phyloP scores from a whole-genome alignment of 1,140 invertebrate species.

The Sesamia nonagrioides region DNA sequence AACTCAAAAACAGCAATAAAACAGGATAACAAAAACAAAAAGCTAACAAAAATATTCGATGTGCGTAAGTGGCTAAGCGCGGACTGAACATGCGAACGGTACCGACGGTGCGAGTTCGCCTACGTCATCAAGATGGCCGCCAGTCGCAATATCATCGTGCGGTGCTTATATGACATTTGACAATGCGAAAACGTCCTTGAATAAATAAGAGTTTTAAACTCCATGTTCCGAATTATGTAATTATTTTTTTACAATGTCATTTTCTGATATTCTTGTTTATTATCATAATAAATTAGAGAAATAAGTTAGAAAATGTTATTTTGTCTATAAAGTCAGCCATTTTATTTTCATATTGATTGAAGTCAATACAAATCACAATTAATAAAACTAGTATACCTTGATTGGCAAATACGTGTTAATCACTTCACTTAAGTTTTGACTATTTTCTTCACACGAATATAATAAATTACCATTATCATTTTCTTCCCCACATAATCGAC shows the following conservation, averaged over 20 bases:
- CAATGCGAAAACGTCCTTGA: background rate
- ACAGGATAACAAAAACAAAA: no score
- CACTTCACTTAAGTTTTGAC: conserved; percentile 89
- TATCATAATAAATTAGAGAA: conserved; percentile 25
- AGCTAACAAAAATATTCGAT: no score
- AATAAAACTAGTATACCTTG: conserved; percentile 88
- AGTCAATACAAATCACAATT: conserved; percentile 90
- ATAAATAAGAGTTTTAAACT: background rate
- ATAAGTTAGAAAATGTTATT: conserved; percentile 75
- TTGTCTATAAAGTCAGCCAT: conserved; percentile 70
- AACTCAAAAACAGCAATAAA: no score
- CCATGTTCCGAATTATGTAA: background rate
- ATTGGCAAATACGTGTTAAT: conserved; percentile 92
- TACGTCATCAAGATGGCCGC: no score
- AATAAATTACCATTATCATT: conserved; percentile 90
- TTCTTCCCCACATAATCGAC: conserved; percentile 91
- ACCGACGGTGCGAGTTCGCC: no score
- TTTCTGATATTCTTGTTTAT: background rate
- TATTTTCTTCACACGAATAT: conserved; percentile 88
- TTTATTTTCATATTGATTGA: conserved; percentile 73
- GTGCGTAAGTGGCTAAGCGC: no score
- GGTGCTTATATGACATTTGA: conserved; percentile 16
- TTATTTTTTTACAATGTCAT: background rate
- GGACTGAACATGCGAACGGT: no score
- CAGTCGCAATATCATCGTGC: no score